Conservation (phyloP, 2,888 invertebrate genomes). For the Bimastos eiseni region DNA sequence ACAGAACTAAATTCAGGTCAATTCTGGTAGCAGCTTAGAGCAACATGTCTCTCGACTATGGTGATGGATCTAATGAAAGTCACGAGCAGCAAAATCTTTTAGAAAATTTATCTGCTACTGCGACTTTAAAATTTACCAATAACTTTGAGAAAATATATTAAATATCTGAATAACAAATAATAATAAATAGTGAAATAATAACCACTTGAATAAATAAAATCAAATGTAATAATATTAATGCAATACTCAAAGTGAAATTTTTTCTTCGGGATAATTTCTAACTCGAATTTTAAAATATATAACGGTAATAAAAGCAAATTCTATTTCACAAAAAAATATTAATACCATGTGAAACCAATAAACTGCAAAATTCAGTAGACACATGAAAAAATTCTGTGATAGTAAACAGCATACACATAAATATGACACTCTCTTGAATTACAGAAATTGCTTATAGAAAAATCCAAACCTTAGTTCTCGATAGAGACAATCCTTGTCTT, state of each 20-base stretch:
- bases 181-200: neutral
- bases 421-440: neutral
- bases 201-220: neutral
- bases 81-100: neutral
- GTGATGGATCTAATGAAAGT: neutral
- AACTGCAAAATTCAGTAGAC: neutral
- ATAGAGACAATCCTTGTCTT: slow-evolving; percentile 59
- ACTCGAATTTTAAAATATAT: too few species aligned
- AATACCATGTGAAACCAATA: neutral
- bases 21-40: neutral
- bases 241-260: neutral
- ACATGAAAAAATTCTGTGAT: neutral
- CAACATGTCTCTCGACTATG: neutral
- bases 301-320: neutral
- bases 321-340: neutral
- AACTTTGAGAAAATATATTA: neutral
- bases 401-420: neutral
- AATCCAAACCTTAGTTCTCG: slow-evolving; percentile 31
- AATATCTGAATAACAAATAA: neutral
- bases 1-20: neutral
- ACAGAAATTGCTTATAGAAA: neutral
- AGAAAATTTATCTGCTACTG: neutral
- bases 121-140: neutral
- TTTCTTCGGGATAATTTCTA: neutral
- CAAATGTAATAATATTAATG: neutral